Conservation (phyloP, 2,113 vertebrate species). For the Ramphastos sulfuratus region DNA sequence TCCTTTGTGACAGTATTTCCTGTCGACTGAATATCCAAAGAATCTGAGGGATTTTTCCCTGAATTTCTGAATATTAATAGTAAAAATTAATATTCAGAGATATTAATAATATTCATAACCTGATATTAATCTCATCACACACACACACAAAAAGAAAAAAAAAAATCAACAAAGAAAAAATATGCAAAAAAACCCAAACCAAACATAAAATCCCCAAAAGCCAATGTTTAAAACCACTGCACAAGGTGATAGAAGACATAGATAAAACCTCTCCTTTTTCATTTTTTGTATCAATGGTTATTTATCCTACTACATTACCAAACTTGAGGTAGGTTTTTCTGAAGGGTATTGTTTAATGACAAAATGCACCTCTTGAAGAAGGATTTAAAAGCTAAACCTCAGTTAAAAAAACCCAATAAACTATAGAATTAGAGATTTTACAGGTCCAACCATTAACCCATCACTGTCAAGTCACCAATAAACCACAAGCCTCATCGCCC, state of each 20-base stretch:
- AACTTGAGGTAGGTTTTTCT: neutral
- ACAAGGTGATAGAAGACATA: neutral
- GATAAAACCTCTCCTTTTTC: neutral
- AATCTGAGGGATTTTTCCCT: no score
- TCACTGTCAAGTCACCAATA: neutral
- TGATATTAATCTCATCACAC: no score
- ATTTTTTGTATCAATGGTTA: neutral
- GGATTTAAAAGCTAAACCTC: neutral
- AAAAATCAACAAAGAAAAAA: neutral
- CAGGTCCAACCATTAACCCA: neutral
- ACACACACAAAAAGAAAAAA: neutral
- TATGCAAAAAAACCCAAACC: neutral
- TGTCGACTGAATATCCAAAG: no score
- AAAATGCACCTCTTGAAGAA: neutral
- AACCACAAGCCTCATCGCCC: fast-evolving
- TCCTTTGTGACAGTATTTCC: no score
- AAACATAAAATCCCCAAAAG: neutral
- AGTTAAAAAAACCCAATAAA: neutral
- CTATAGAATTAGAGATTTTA: neutral
- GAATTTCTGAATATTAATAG: no score
- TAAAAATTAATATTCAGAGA: no score
- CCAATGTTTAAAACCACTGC: neutral
- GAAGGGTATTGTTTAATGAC: neutral
- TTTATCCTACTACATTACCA: neutral
- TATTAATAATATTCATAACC: no score